A percentile compares a stretch with the other conserved stretches of the same genome.
Conservation (phyloP, 92 coral and sea anemone genomes). For the Heteractis magnifica region DNA sequence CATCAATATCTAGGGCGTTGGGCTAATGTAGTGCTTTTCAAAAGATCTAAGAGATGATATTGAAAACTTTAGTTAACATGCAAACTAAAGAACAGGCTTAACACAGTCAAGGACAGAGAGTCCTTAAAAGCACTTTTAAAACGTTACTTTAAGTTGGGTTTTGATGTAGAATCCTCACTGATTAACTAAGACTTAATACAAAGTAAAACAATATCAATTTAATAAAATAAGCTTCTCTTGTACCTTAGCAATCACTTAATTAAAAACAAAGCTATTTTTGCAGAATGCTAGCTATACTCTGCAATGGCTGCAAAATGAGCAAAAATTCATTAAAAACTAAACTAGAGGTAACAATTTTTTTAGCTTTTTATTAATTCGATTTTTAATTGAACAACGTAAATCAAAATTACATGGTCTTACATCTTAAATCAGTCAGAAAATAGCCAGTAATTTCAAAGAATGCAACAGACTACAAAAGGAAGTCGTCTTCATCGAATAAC, state of each 20-base stretch:
- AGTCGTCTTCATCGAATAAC: background rate
- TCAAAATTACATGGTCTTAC: background rate
- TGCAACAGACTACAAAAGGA: background rate
- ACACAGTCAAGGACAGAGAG: background rate
- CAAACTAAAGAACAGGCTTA: background rate
- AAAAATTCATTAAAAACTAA: background rate
- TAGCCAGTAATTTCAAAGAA: background rate
- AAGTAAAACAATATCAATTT: background rate
- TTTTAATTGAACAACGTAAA: background rate
- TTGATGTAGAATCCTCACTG: background rate
- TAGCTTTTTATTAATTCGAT: background rate
- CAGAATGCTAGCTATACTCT: background rate
- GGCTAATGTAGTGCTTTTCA: no score
- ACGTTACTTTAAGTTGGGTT: background rate
- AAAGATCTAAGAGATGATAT: no score
- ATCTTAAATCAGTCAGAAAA: background rate
- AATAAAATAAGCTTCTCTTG: no score
- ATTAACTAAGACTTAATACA: background rate
- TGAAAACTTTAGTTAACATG: no score
- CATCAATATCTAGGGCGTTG: no score
- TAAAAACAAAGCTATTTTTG: background rate
- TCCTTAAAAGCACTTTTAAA: background rate
- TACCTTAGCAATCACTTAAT: background rate
- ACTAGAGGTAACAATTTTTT: no score
- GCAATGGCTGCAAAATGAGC: background rate